Conservation (phyloP, 2,113 vertebrate genomes). For the Laticauda laticaudata region DNA sequence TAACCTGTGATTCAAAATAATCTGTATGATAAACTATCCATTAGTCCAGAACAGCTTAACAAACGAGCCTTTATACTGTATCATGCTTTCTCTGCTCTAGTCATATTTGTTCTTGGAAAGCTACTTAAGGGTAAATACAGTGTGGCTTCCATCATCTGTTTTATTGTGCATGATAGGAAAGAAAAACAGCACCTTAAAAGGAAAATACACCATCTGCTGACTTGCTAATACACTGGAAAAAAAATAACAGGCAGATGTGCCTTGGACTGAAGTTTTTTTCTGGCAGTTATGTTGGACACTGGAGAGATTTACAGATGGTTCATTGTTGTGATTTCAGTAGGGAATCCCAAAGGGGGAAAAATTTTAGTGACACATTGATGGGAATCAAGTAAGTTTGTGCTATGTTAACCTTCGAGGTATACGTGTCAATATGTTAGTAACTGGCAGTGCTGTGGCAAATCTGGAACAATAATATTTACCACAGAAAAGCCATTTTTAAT, state of each 20-base stretch:
- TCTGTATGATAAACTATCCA: background rate
- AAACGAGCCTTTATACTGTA: background rate
- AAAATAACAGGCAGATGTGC: background rate
- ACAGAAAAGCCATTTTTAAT: background rate
- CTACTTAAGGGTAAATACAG: background rate
- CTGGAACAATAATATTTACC: background rate
- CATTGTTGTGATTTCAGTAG: background rate
- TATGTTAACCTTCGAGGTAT: background rate
- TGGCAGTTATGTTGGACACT: background rate
- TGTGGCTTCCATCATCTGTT: background rate
- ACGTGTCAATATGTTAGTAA: background rate
- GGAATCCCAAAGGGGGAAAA: background rate
- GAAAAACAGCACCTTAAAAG: background rate
- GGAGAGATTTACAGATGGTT: constrained; percentile 6
- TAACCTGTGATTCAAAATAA: background rate
- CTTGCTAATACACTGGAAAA: background rate
- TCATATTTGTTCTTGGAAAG: background rate
- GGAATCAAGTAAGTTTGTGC: background rate
- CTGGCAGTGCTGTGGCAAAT: background rate
- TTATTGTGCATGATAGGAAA: background rate
- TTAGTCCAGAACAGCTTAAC: background rate
- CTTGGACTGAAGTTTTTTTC: background rate
- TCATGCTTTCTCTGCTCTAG: background rate
- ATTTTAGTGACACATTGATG: background rate
- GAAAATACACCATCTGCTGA: constrained; percentile 28